Conservation (phyloP, 2,113 vertebrate species). For the Thermophis baileyi region DNA sequence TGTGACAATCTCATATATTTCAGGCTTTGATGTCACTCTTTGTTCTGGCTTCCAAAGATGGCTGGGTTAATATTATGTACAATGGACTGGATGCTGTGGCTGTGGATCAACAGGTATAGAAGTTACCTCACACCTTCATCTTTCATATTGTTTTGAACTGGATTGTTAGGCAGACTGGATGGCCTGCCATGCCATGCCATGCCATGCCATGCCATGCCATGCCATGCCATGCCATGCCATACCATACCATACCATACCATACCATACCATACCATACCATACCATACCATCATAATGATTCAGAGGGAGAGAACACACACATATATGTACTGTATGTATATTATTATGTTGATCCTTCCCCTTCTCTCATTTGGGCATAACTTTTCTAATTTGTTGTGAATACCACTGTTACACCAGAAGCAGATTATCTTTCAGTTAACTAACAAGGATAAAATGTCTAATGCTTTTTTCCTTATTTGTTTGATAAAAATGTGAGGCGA, state of each 20-base stretch:
- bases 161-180: not conserved
- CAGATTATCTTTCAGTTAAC: not conserved
- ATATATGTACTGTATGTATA: not conserved
- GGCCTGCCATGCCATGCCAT: not conserved
- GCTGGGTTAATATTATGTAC: constrained; percentile 99
- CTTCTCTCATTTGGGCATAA: not conserved
- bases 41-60: constrained; percentile 96
- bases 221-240: too few relatives aligned
- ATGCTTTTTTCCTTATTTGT: not conserved
- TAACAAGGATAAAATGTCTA: not conserved
- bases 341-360: not conserved
- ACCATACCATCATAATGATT: not conserved
- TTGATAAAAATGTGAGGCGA: not conserved
- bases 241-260: too few relatives aligned
- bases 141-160: not conserved
- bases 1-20: constrained; percentile 43
- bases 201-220: too few relatives aligned
- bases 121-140: not conserved
- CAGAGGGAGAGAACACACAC: not conserved
- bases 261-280: too few relatives aligned
- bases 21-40: constrained; percentile 99
- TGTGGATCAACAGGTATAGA: constrained; percentile 90
- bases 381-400: not conserved
- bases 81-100: constrained; percentile 93
- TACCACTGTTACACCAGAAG: not conserved